Conservation (phyloP, 2,888 invertebrate species). For the Oscheius sp. region DNA sequence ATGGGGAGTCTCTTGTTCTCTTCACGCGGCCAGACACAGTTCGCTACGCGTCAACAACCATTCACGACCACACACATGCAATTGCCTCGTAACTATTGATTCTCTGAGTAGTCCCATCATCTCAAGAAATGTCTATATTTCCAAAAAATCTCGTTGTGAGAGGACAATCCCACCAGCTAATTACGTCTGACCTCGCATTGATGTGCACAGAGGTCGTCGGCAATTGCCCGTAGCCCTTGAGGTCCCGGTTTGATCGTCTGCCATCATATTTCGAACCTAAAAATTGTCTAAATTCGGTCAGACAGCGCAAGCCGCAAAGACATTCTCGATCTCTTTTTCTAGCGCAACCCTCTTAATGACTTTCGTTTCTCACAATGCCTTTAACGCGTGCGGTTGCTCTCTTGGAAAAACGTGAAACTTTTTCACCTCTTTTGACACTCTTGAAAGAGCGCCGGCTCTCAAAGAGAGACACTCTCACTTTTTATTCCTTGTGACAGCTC, state of each 20-base stretch:
- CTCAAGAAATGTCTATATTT: background rate
- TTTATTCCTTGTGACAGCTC: background rate
- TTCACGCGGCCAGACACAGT: slow-evolving; percentile 2
- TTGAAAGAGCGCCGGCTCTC: slow-evolving; percentile 2
- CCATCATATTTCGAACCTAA: background rate
- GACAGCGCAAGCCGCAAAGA: no score
- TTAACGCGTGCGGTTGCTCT: background rate
- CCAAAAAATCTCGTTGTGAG: slow-evolving; percentile 6
- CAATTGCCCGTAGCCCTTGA: slow-evolving; percentile 6
- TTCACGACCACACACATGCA: slow-evolving; percentile 27
- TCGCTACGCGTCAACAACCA: slow-evolving; percentile 21
- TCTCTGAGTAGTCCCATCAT: background rate
- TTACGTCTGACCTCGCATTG: slow-evolving; percentile 20
- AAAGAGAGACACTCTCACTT: background rate
- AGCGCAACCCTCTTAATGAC: background rate
- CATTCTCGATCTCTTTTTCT: background rate
- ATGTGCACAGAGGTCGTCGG: slow-evolving; percentile 5
- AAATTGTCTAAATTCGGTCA: no score
- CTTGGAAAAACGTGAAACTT: background rate
- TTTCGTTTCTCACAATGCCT: background rate
- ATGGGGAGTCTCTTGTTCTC: background rate
- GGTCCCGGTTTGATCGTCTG: background rate
- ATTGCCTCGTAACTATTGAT: slow-evolving; percentile 22
- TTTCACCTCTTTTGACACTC: background rate
- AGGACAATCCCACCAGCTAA: slow-evolving; percentile 21